Evolutionary conservation across 1,140 invertebrate genomes (phyloP).

Genomic region (Pseudomyrmex flavicornis): DNA sequence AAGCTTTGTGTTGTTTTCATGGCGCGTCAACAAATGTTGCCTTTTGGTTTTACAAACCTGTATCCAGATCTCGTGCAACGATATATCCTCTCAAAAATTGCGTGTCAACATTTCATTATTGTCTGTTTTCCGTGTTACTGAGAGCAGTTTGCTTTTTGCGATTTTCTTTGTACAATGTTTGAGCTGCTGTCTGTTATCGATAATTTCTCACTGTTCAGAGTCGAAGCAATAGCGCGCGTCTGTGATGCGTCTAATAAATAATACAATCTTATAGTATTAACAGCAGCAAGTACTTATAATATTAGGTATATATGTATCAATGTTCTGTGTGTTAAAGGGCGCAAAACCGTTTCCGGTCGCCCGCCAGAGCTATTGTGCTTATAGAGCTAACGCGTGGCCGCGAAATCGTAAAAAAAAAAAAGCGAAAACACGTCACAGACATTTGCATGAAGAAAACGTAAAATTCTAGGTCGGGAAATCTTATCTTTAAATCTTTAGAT

Average conservation of each 20-base stretch:
- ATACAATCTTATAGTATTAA: too few relatives aligned
- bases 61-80: slow-evolving; percentile 11
- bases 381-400: slow-evolving; percentile 21
- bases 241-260: too few relatives aligned
- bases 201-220: too few relatives aligned
- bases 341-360: not conserved
- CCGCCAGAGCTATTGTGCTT: slow-evolving; percentile 15
- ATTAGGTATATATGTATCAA: too few relatives aligned
- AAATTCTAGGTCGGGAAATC: slow-evolving; percentile 43
- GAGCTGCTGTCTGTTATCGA: too few relatives aligned
- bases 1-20: slow-evolving; percentile 37
- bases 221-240: too few relatives aligned
- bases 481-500: slow-evolving; percentile 61
- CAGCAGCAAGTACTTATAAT: too few relatives aligned
- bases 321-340: slow-evolving; percentile 24
- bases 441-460: slow-evolving; percentile 55
- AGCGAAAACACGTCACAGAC: slow-evolving; percentile 22
- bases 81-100: slow-evolving; percentile 1
- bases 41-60: slow-evolving; percentile 36
- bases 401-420: slow-evolving; percentile 32
- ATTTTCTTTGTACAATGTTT: too few relatives aligned
- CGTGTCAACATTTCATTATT: too few relatives aligned
- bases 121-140: too few relatives aligned
- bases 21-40: slow-evolving; percentile 39
- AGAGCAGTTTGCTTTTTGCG: too few relatives aligned